phyloP scores from a whole-genome alignment of 2,113 vertebrate genomes.

The Bombycilla garrulus region DNA sequence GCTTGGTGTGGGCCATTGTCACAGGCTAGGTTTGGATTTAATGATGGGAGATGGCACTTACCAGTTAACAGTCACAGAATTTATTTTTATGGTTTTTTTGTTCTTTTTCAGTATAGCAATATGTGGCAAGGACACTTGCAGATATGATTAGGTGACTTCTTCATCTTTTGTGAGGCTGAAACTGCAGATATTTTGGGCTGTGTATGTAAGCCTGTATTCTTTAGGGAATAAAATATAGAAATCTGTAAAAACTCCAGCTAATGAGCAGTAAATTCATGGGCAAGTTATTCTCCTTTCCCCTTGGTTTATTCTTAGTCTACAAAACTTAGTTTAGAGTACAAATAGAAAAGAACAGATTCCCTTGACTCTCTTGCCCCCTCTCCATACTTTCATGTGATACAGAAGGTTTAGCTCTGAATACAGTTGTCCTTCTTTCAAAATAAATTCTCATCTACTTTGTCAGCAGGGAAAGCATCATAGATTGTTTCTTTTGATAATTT shows the following conservation, averaged over 20 bases:
- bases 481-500: neutral
- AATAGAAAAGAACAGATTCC: neutral
- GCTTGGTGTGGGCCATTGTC: neutral
- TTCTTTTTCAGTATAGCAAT: neutral
- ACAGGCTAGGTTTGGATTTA: neutral
- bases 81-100: neutral
- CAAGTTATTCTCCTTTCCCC: neutral
- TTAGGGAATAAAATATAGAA: neutral
- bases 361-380: neutral
- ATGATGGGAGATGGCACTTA: neutral
- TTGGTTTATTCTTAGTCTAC: conserved; percentile 29
- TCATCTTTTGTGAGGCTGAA: neutral
- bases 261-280: neutral
- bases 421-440: neutral
- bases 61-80: neutral
- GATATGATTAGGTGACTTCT: neutral
- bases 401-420: neutral
- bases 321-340: neutral
- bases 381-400: neutral
- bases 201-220: neutral
- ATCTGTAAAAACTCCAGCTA: neutral
- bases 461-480: neutral
- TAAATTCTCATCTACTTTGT: neutral
- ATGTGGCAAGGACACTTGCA: neutral
- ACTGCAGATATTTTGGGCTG: conserved; percentile 27